Evolutionary conservation across 1,140 invertebrate species (phyloP).

Genomic region (Prorops nasuta): DNA sequence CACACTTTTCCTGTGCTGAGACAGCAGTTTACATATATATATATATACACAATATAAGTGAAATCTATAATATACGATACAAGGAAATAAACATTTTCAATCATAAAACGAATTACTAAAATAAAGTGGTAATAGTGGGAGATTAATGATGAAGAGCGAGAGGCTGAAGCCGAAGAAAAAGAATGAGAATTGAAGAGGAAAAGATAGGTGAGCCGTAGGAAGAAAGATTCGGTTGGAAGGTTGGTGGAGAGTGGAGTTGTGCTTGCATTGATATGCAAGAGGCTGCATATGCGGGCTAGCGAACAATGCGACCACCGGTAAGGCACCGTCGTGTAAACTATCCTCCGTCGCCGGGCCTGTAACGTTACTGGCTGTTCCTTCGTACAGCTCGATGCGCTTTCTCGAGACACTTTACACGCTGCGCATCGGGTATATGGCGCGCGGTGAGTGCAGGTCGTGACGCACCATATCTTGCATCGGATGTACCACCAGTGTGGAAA

Average conservation of each 20-base stretch:
- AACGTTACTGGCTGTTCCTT: conserved; percentile 24
- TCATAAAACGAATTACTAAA: too few species aligned
- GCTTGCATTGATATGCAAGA: conserved; percentile 36
- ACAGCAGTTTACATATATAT: too few species aligned
- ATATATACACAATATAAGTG: too few species aligned
- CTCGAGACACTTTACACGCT: conserved; percentile 37
- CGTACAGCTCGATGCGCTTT: too few species aligned
- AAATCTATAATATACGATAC: too few species aligned
- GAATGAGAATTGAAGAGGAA: conserved; percentile 4
- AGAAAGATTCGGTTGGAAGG: too few species aligned
- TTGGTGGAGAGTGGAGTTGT: too few species aligned
- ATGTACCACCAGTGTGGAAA: conserved; percentile 54
- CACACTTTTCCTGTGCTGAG: too few species aligned
- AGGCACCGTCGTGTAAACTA: conserved; percentile 45
- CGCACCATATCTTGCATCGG: conserved; percentile 52
- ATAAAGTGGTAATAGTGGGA: too few species aligned
- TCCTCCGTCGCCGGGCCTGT: conserved; percentile 26
- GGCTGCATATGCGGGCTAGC: conserved; percentile 34
- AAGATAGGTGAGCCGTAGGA: too few species aligned
- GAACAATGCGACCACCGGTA: conserved; percentile 42
- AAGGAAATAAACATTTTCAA: too few species aligned
- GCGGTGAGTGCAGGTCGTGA: conserved; percentile 47
- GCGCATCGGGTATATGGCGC: conserved; percentile 41
- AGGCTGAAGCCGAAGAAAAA: neutral
- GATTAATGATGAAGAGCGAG: neutral